A percentile compares a stretch with the other conserved stretches of the same genome.
phyloP scores from a whole-genome alignment of 1,140 invertebrate genomes.

The Protaetia brevitarsis region DNA sequence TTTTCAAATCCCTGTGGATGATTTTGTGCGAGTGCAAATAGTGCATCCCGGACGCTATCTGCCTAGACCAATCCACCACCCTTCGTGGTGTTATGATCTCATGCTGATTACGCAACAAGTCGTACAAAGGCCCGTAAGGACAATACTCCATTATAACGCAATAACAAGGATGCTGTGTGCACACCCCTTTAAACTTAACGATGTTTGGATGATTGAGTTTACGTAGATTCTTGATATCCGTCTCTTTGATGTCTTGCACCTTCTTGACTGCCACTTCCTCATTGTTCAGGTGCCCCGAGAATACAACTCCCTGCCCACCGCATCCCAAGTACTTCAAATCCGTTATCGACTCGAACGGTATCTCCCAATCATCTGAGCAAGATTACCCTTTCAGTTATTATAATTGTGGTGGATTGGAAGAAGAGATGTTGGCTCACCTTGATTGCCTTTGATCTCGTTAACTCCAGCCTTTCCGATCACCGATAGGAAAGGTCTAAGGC shows the following conservation, averaged over 20 bases:
- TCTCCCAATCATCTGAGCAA: slow-evolving; percentile 82
- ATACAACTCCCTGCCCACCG: slow-evolving; percentile 95
- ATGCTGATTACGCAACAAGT: slow-evolving; percentile 74
- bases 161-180: slow-evolving; percentile 85
- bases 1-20: slow-evolving; percentile 95
- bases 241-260: slow-evolving; percentile 88
- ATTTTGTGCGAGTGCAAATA: slow-evolving; percentile 96
- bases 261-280: slow-evolving; percentile 95
- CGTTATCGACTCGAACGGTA: slow-evolving; percentile 88
- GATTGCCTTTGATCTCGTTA: slow-evolving; percentile 64
- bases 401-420: no score
- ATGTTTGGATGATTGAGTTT: slow-evolving; percentile 97
- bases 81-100: slow-evolving; percentile 76
- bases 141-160: slow-evolving; percentile 99
- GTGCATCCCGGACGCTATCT: slow-evolving; percentile 94
- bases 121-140: slow-evolving; percentile 90
- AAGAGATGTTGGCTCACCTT: slow-evolving; percentile 35
- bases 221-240: slow-evolving; percentile 89
- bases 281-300: slow-evolving; percentile 79
- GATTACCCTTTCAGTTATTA: not conserved
- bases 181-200: slow-evolving; percentile 82
- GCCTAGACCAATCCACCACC: slow-evolving; percentile 89
- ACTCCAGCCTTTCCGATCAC: slow-evolving; percentile 77
- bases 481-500: slow-evolving; percentile 79
- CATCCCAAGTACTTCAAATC: slow-evolving; percentile 91